These are phyloP conservation scores for Monopis laevigella DNA, from an alignment of 2,888 invertebrate genomes.

Conservation along the genomic window DNA sequence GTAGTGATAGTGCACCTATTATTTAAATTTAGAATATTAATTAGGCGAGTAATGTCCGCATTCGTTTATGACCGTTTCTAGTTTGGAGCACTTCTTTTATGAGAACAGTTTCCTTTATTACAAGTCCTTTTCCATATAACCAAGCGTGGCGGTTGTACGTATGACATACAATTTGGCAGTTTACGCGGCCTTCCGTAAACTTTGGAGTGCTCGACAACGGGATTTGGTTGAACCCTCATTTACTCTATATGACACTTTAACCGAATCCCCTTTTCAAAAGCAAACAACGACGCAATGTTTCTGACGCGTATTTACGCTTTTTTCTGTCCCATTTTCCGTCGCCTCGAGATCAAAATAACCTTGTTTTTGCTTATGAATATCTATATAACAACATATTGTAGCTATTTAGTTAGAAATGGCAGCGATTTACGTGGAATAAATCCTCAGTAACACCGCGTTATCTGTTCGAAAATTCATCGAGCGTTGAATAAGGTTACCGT, in stretches of 20 bases:
- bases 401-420: conserved; percentile 6
- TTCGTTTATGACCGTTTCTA: too few species aligned
- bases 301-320: conserved; percentile 24
- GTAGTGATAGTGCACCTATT: too few species aligned
- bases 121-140: too few species aligned
- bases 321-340: conserved; percentile 5
- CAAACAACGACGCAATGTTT: conserved; percentile 40
- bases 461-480: conserved; percentile 9
- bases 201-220: conserved; percentile 41
- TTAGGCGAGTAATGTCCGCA: too few species aligned
- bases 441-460: conserved; percentile 1
- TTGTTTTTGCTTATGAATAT: conserved; percentile 5
- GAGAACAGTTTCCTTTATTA: too few species aligned
- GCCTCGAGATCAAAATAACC: conserved; percentile 4
- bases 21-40: too few species aligned
- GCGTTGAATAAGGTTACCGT: conserved; percentile 7
- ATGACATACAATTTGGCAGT: conserved; percentile 21
- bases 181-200: conserved; percentile 30
- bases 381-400: not conserved
- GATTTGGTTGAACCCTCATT: conserved; percentile 43
- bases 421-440: conserved; percentile 4
- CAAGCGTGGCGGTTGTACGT: conserved; percentile 7
- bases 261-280: conserved; percentile 41
- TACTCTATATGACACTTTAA: conserved; percentile 45
- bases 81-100: too few species aligned